Evolutionary conservation across 2,888 invertebrate genomes (phyloP), one percentile per base, ranked within the genome.

Genomic region (Pachliopta kotzebuea): DNA sequence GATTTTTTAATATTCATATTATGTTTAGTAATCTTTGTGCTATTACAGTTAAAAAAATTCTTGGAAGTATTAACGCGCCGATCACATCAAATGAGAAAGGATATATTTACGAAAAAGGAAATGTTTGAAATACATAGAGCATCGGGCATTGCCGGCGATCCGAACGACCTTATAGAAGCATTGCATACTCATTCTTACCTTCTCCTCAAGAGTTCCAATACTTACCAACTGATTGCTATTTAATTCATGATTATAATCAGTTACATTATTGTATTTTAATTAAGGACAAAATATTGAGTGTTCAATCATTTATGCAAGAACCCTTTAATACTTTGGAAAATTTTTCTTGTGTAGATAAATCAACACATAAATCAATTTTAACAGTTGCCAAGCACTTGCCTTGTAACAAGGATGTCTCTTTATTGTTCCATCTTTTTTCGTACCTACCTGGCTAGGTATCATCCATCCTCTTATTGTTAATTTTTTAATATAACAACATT

Each of bases 181-280:
- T 93, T 98, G 72, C 98, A 98, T 81, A 92, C 95, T 73, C 96
- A 97, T 81, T 98, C 98, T 14, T 96, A 95, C 86, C 89, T 98
- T 69, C 88, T 98, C 69, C 95, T 97, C 76, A 97, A 96, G 84
- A 96, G 95, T 0, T 93, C 94, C 20, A 94, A 95, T 76, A 88
- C 94, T 60, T 97, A 96, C 76, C 95, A 96, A 85, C 76, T 92
- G 55, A 80, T 90, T 70, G 80, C 85, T 49, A 72, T 87, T 66
- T 90, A 80, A 80, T 56, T 57, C 53, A n/a, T n/a, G 21, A 37
- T n/a, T 37, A 52, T 21, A 52, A 21, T 9, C 20, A 21, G 20
- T 20, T 42, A 42, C 18, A 42, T 18, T 31, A 1, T 11, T 31
- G 37, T 37, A 14, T 37, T 37, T 37, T 37, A 14, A 37, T 14